Conservation (phyloP, 1,140 invertebrate species). For the Heliconius eleuchia region DNA sequence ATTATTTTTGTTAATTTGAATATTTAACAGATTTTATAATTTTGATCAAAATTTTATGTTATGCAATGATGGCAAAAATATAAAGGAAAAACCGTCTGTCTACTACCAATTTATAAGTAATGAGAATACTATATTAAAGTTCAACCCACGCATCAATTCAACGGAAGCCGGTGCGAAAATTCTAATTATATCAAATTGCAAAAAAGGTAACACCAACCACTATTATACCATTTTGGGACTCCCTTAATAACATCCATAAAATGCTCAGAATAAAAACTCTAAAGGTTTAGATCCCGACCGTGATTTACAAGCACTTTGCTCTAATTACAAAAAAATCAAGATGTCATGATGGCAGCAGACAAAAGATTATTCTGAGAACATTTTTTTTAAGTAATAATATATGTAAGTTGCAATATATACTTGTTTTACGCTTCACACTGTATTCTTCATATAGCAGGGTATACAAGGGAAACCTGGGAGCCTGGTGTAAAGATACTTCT, state of each 20-base stretch:
- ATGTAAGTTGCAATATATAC: no score
- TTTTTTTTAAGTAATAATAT: neutral
- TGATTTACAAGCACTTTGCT: slow-evolving; percentile 40
- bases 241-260: slow-evolving; percentile 38
- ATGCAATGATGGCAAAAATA: neutral
- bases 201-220: slow-evolving; percentile 23
- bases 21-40: no score
- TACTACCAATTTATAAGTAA: neutral
- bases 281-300: slow-evolving; percentile 21
- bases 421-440: no score
- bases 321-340: slow-evolving; percentile 54
- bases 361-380: neutral
- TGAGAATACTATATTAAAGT: neutral
- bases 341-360: neutral
- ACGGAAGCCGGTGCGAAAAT: slow-evolving; percentile 33
- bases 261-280: slow-evolving; percentile 17
- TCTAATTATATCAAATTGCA: slow-evolving; percentile 30
- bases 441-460: no score
- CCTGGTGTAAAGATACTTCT: no score
- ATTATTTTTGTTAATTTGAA: no score
- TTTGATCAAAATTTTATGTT: no score
- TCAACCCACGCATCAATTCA: slow-evolving; percentile 12
- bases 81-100: slow-evolving; percentile 7
- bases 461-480: no score
- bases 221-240: slow-evolving; percentile 33